Percentiles rank a stretch among this genome's conserved stretches.
Evolutionary conservation across 1,140 invertebrate species (phyloP).

Genomic region (Drosophila varians): DNA sequence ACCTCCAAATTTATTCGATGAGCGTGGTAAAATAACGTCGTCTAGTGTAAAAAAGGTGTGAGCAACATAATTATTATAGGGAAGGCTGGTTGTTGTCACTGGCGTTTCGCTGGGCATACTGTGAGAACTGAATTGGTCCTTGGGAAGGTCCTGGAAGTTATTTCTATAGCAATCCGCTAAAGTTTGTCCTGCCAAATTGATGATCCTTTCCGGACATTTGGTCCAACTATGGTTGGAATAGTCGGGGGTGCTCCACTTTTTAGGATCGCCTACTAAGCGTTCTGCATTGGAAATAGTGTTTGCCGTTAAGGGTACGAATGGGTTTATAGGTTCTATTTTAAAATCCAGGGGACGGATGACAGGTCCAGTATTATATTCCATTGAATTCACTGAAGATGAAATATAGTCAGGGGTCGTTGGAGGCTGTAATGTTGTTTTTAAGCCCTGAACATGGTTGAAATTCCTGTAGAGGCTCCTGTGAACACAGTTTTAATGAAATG

Average conservation of each 20-base stretch:
- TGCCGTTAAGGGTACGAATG: constrained; percentile 26
- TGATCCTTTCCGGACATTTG: constrained; percentile 14
- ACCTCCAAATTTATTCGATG: constrained; percentile 5
- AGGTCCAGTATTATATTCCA: constrained; percentile 3
- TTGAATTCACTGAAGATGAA: constrained; percentile 3
- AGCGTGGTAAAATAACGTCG: constrained; percentile 40
- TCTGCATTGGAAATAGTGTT: constrained; percentile 18
- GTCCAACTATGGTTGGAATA: constrained; percentile 15
- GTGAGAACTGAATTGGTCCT: constrained; percentile 10
- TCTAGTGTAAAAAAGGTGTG: constrained; percentile 48
- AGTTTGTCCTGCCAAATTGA: neutral
- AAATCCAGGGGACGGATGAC: constrained; percentile 17
- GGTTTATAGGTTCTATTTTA: constrained; percentile 5
- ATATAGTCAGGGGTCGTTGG: constrained; percentile 21
- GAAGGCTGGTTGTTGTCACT: constrained; percentile 34
- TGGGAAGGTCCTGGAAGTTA: constrained; percentile 1
- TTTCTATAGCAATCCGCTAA: constrained; percentile 17
- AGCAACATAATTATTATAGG: constrained; percentile 40
- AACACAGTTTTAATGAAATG: neutral
- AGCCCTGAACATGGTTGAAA: constrained; percentile 16
- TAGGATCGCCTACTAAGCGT: constrained; percentile 6
- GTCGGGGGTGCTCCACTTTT: constrained; percentile 17
- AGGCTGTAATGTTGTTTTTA: constrained; percentile 8
- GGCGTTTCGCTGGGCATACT: constrained; percentile 15
- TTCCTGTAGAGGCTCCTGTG: constrained; percentile 22